Percentiles rank a stretch among this genome's conserved stretches.
Conservation (phyloP, 2,888 invertebrate genomes). For the Phanerotoma sp. region DNA sequence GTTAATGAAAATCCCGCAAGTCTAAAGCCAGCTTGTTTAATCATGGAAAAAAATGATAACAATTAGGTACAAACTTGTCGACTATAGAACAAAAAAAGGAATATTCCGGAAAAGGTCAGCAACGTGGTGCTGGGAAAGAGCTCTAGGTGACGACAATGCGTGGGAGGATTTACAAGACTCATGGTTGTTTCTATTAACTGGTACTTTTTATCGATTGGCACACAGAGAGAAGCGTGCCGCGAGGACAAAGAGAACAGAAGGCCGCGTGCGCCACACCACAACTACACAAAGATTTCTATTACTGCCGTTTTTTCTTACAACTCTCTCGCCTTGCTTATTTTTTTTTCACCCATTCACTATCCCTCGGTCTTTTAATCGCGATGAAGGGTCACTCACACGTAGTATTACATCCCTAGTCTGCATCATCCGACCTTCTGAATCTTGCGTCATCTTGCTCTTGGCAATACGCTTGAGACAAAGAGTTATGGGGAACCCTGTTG, state of each 20-base stretch:
- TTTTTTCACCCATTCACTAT: constrained; percentile 18
- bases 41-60: too few species aligned
- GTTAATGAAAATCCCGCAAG: not conserved
- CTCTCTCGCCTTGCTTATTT: not conserved
- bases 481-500: constrained; percentile 2
- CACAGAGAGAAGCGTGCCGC: constrained; percentile 42
- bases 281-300: constrained; percentile 43
- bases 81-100: too few species aligned
- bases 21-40: not conserved
- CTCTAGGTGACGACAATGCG: constrained; percentile 15
- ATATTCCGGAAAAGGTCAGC: not conserved
- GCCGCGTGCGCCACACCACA: constrained; percentile 48
- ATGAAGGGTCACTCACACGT: constrained; percentile 1
- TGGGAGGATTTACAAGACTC: constrained; percentile 20
- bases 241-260: constrained; percentile 45
- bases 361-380: constrained; percentile 2
- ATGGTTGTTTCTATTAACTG: constrained; percentile 38
- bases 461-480: not conserved
- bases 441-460: constrained; percentile 3
- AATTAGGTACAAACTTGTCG: too few species aligned
- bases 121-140: not conserved
- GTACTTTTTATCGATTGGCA: constrained; percentile 47
- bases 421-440: constrained; percentile 1
- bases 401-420: not conserved
- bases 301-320: constrained; percentile 21